Conservation (phyloP, 2,797 vertebrate species). For the Epinephelus awoara region DNA sequence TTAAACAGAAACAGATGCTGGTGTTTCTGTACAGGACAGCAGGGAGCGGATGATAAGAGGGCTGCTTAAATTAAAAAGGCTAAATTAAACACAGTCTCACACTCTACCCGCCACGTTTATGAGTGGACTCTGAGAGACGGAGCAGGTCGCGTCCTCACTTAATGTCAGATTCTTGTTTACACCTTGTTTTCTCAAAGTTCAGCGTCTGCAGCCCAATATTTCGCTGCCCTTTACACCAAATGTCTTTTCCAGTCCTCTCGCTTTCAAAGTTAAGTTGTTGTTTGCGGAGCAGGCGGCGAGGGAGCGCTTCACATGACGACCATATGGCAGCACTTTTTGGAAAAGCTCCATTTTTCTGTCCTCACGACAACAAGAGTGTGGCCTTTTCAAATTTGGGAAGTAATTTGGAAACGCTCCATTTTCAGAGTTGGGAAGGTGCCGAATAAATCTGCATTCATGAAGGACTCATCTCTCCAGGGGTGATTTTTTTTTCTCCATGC, state of each 20-base stretch:
- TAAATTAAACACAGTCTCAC: neutral
- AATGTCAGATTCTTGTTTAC: neutral
- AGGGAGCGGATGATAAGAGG: slow-evolving; percentile 46
- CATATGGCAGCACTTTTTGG: slow-evolving; percentile 17
- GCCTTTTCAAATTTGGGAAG: slow-evolving; percentile 12
- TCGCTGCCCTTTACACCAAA: neutral
- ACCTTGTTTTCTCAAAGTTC: neutral
- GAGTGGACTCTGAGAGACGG: slow-evolving; percentile 1
- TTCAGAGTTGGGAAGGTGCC: slow-evolving; percentile 15
- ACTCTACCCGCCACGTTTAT: neutral
- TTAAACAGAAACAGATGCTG: slow-evolving; percentile 70
- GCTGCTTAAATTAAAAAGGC: slow-evolving; percentile 20
- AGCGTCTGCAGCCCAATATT: too few species aligned
- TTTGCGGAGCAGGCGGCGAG: slow-evolving; percentile 7
- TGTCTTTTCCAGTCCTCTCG: neutral
- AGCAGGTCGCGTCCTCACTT: neutral
- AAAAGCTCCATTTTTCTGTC: slow-evolving; percentile 2
- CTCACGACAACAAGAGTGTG: neutral
- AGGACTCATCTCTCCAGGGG: slow-evolving; percentile 50
- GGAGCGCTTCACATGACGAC: slow-evolving; percentile 9
- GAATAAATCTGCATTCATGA: slow-evolving; percentile 45
- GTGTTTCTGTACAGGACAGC: slow-evolving; percentile 48
- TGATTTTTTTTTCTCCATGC: slow-evolving; percentile 35
- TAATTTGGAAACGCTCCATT: slow-evolving; percentile 39
- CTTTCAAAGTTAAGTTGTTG: slow-evolving; percentile 11